Evolutionary conservation across 2,888 invertebrate genomes (phyloP), one percentile per base, ranked within the genome.

Genomic region (Brenthis ino): DNA sequence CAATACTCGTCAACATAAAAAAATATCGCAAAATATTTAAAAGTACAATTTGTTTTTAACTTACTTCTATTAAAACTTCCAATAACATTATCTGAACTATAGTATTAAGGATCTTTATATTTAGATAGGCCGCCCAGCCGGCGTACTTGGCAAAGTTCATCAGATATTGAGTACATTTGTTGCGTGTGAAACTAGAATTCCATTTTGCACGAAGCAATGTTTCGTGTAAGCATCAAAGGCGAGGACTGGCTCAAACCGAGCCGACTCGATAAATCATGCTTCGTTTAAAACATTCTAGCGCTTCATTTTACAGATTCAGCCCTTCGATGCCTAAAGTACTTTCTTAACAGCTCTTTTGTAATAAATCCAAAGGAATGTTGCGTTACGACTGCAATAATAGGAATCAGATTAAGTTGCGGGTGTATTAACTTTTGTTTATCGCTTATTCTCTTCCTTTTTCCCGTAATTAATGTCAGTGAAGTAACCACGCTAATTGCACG

Each of bases 121-220:
- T 65, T 72, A 68, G 67, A 75, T 84, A 79, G 74, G 80, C 82
- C 83, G 78, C 64, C 68, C 71, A 75, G 74, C 75, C 74, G 75
- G 77, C 77, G 78, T 78, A 80, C 82, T 82, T 81, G 75, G 85
- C 80, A 86, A 88, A 89, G 87, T 90, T 91, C 91, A 93, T 93
- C 93, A 87, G 92, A 93, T 93, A 92, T 87, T 84, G 82, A 83
- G 82, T 85, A 86, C 89, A 91, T 93, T 92, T 89, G 92, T 92
- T 93, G 93, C 93, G 93, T 93, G 93, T 87, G 91, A 92, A 93
- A 91, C 90, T 87, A 86, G 91, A 89, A 91, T 91, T 87, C 86
- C 87, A 90, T 88, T 89, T 87, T 83, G 89, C 88, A 89, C 89
- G 88, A 88, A 84, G 82, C 82, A 77, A 79, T 78, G 78, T 82